phyloP scores from a whole-genome alignment of 2,888 invertebrate species.

The Bombylius discolor region DNA sequence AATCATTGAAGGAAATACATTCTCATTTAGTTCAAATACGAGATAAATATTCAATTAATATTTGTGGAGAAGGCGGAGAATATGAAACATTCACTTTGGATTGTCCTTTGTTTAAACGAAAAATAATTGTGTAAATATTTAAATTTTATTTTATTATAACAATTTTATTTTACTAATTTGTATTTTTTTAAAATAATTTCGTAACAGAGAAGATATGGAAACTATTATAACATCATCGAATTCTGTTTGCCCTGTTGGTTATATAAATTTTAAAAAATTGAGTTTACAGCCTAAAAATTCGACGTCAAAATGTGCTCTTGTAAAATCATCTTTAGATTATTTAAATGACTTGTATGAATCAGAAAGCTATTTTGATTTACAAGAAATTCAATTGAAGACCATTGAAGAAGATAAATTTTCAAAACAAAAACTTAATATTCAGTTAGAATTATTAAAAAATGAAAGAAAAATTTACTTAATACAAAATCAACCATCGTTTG shows the following conservation, averaged over 20 bases:
- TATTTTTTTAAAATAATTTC: conserved; percentile 12
- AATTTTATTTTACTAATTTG: neutral
- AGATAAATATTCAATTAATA: conserved; percentile 85
- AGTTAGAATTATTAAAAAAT: conserved; percentile 27
- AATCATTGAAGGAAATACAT: conserved; percentile 71
- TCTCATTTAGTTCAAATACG: conserved; percentile 79
- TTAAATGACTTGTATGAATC: conserved; percentile 49
- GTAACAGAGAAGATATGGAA: conserved; percentile 68
- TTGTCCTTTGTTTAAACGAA: conserved; percentile 88
- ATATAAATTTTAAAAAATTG: conserved; percentile 74
- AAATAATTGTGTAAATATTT: conserved; percentile 71
- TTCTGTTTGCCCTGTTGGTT: conserved; percentile 89
- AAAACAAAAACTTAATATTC: no score
- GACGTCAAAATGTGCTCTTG: conserved; percentile 28
- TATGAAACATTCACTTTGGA: conserved; percentile 96
- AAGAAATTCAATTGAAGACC: conserved; percentile 48
- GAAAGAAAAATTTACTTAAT: conserved; percentile 47
- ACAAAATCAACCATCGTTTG: conserved; percentile 47
- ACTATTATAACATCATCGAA: conserved; percentile 81
- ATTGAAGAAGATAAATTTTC: conserved; percentile 37
- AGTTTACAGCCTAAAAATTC: conserved; percentile 56
- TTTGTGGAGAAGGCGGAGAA: conserved; percentile 98
- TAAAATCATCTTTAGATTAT: conserved; percentile 48
- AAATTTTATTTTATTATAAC: conserved; percentile 1
- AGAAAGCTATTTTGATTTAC: conserved; percentile 46